A percentile compares a stretch with the other conserved stretches of the same genome.
Conservation (phyloP, 2,888 invertebrate genomes). For the Osmoderma eremita region DNA sequence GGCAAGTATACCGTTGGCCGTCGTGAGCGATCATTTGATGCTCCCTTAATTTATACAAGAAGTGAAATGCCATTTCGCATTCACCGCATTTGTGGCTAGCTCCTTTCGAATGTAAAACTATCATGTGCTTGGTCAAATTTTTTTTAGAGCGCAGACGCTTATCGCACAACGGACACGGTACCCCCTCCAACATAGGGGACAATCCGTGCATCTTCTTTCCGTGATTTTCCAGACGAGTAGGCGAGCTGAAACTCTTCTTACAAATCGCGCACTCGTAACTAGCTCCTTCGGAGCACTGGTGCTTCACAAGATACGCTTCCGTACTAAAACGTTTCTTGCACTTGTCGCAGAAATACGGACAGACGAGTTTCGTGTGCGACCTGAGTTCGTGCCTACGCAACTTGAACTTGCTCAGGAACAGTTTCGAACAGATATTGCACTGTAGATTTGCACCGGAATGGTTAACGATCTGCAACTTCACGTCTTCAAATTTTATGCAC, state of each 20-base stretch:
- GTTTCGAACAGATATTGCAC: no score
- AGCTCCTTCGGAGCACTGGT: background rate
- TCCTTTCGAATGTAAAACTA: background rate
- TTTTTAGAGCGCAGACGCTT: background rate
- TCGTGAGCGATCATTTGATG: slow-evolving; percentile 23
- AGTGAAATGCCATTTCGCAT: slow-evolving; percentile 30
- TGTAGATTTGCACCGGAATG: no score
- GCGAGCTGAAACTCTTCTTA: no score
- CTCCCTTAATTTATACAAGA: background rate
- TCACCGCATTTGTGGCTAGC: slow-evolving; percentile 26
- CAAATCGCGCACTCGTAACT: background rate
- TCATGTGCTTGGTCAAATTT: background rate
- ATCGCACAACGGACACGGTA: background rate
- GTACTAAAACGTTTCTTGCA: background rate
- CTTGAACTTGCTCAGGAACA: no score
- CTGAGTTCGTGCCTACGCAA: no score
- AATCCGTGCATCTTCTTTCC: no score
- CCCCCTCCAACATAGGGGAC: no score
- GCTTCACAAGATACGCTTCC: background rate
- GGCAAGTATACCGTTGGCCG: slow-evolving; percentile 51
- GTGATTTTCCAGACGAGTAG: no score
- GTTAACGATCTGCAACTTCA: no score
- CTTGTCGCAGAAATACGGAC: background rate
- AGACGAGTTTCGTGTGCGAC: no score
- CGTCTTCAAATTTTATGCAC: no score